phyloP scores from a whole-genome alignment of 2,888 invertebrate species.

The Girardia tigrina region DNA sequence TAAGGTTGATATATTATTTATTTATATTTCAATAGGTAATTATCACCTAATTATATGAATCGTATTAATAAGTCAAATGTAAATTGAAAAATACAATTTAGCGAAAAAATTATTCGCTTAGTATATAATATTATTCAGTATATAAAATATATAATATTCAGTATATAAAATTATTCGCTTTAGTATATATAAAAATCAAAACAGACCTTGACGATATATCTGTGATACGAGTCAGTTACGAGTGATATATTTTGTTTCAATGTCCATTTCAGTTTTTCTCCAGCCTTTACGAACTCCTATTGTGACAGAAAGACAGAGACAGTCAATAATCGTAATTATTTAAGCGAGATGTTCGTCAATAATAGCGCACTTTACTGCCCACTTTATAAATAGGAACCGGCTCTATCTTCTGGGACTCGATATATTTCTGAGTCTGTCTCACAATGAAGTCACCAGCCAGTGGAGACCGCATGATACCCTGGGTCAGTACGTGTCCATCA shows the following conservation, averaged over 20 bases:
- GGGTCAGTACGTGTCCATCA: slow-evolving; percentile 82
- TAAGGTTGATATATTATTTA: too few relatives aligned
- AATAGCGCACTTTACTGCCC: slow-evolving; percentile 54
- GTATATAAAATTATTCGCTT: too few relatives aligned
- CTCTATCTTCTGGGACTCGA: slow-evolving; percentile 59
- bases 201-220: slow-evolving; percentile 72
- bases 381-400: slow-evolving; percentile 66
- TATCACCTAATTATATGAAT: too few relatives aligned
- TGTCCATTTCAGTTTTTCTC: slow-evolving; percentile 68
- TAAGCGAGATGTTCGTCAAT: neutral
- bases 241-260: slow-evolving; percentile 50
- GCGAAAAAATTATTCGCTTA: too few relatives aligned
- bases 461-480: slow-evolving; percentile 76
- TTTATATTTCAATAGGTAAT: too few relatives aligned
- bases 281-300: slow-evolving; percentile 80
- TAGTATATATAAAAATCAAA: too few relatives aligned
- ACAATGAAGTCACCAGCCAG: slow-evolving; percentile 81
- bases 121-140: too few relatives aligned
- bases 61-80: too few relatives aligned
- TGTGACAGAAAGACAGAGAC: slow-evolving; percentile 40
- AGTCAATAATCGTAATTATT: too few relatives aligned
- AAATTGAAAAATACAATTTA: too few relatives aligned
- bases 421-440: slow-evolving; percentile 62
- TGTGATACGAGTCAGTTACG: slow-evolving; percentile 80
- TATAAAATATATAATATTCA: too few relatives aligned